phyloP scores from a whole-genome alignment of 2,888 invertebrate species.

The Alitta virens region DNA sequence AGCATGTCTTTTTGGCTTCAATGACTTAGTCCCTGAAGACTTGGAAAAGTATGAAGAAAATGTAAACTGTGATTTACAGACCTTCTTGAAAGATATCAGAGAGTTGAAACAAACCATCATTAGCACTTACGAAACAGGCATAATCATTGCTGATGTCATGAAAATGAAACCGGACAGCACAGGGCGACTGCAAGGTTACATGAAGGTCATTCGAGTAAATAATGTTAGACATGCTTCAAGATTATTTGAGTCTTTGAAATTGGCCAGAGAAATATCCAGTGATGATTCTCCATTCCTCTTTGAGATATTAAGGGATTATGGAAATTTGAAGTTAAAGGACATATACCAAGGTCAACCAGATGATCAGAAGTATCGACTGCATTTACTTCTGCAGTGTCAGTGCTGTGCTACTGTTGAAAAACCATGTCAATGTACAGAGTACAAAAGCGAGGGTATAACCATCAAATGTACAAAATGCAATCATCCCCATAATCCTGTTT shows the following conservation, averaged over 20 bases:
- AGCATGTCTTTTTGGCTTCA: too few relatives aligned
- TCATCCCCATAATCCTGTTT: conserved; percentile 13
- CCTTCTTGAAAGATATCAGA: too few relatives aligned
- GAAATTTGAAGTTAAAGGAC: not conserved
- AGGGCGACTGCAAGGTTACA: not conserved
- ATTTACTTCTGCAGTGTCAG: too few relatives aligned
- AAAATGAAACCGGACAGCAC: not conserved
- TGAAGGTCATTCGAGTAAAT: not conserved
- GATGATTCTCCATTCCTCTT: not conserved
- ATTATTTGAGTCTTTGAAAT: not conserved
- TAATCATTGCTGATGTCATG: not conserved
- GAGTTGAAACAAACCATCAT: too few relatives aligned
- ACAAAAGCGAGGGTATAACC: not conserved
- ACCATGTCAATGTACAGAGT: not conserved
- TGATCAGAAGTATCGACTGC: not conserved
- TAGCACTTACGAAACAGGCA: not conserved
- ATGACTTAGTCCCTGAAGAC: too few relatives aligned
- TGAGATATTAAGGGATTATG: not conserved
- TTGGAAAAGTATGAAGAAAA: too few relatives aligned
- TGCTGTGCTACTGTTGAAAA: too few relatives aligned
- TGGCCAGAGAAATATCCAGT: not conserved
- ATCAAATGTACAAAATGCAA: not conserved
- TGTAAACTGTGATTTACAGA: too few relatives aligned
- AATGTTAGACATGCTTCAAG: not conserved
- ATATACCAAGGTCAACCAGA: not conserved